Evolutionary conservation across 2,797 vertebrate species (phyloP), one percentile per base, ranked within the genome.

Genomic region (Chaetophractus vellerosus): DNA sequence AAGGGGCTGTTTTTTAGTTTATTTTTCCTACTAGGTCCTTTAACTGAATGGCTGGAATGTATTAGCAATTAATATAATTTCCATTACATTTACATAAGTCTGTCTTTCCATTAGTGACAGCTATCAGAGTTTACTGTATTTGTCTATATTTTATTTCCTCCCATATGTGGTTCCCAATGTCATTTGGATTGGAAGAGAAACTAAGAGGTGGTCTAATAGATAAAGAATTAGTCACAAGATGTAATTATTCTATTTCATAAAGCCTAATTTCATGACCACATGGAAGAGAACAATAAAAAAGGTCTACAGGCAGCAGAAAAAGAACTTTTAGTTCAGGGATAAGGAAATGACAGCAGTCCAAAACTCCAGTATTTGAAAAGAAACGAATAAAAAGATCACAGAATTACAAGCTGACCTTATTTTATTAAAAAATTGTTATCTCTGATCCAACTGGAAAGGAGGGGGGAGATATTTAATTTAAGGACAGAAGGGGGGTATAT

Each of bases 361-460:
- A 93, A 89, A 36, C 21, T 95, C 50, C 7, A 75, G 72, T 21
- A 88, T 94, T 48, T 90, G 68, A 41, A 23, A 83, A 87, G 63
- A 19, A 96, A 48, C 15, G 83, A 57, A 95, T 78, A 90, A 95
- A 96, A 96, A 94, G 96, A 79, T 59, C 69, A 45, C 5, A 97
- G 57, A 92, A 61, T 91, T 97, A 96, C 26, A 95, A 91, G 69
- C 84, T 95, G 91, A 96, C 63, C 89, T 96, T 93, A 95, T 96
- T 97, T 97, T 98, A 95, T 93, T 96, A 93, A 92, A 94, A 97
- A 92, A 16, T 19, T 26, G 14, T 26, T 96, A 63, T 94, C 63
- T 80, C 33, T 79, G 48, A 94, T 95, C 88, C 78, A 52, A 57
- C 75, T 97, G 48, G 89, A 93, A 96, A 96, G 19, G 82, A 3